phyloP scores from a whole-genome alignment of 1,140 invertebrate genomes.

The Brachionus rubens region DNA sequence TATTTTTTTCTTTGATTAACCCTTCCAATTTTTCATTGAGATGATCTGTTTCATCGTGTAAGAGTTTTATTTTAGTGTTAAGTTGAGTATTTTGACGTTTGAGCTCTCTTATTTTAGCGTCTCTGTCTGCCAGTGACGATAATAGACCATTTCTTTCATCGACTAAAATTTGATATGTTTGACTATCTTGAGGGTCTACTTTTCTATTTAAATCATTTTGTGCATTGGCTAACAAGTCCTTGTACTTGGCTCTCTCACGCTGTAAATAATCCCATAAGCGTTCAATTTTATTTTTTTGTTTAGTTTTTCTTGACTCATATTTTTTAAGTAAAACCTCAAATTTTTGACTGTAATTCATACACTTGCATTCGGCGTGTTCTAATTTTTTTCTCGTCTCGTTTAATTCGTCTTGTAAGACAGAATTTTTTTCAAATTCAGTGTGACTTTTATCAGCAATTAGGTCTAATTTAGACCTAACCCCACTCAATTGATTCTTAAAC shows the following conservation, averaged over 20 bases:
- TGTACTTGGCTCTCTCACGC: conserved; percentile 17
- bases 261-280: conserved; percentile 44
- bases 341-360: conserved; percentile 40
- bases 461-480: conserved; percentile 23
- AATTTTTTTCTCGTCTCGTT: conserved; percentile 24
- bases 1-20: conserved; percentile 25
- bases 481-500: background rate
- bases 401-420: conserved; percentile 15
- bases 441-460: conserved; percentile 39
- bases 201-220: conserved; percentile 25
- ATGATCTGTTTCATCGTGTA: conserved; percentile 26
- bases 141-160: conserved; percentile 3
- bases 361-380: conserved; percentile 8
- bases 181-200: background rate
- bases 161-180: background rate
- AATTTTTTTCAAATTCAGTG: conserved; percentile 39
- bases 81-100: conserved; percentile 14
- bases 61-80: conserved; percentile 16
- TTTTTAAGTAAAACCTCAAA: conserved; percentile 42
- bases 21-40: conserved; percentile 15
- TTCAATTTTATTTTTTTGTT: conserved; percentile 45
- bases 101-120: conserved; percentile 16
- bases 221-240: conserved; percentile 22
- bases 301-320: conserved; percentile 32
- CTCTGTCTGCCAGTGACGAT: background rate